phyloP scores from a whole-genome alignment of 2,797 vertebrate genomes.

The Crossoptilon crossoptilon region DNA sequence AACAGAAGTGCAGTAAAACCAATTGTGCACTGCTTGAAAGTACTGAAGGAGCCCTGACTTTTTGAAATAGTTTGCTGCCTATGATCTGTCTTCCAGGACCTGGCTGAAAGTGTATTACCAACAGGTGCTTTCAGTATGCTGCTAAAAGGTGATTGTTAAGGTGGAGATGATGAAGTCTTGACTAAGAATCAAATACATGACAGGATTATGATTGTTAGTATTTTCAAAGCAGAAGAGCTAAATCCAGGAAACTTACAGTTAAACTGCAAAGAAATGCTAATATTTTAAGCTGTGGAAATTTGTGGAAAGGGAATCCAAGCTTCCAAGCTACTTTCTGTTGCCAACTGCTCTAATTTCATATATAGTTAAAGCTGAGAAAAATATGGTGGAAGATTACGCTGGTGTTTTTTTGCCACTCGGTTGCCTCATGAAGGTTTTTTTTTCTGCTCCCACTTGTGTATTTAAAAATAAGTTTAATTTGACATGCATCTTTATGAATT shows the following conservation, averaged over 20 bases:
- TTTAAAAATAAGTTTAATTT: not conserved
- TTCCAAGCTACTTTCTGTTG: constrained; percentile 24
- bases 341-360: constrained; percentile 17
- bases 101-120: not conserved
- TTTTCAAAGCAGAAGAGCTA: constrained; percentile 9
- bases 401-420: not conserved
- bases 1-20: not conserved
- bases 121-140: not conserved
- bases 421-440: not conserved
- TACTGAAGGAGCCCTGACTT: not conserved
- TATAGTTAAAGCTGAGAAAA: constrained; percentile 14
- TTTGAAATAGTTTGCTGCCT: not conserved
- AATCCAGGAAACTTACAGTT: constrained; percentile 14
- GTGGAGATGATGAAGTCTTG: not conserved
- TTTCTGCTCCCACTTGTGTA: not conserved
- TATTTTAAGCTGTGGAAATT: constrained; percentile 45
- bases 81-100: not conserved
- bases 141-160: not conserved
- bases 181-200: not conserved
- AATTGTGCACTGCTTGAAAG: not conserved
- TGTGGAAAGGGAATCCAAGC: constrained; percentile 17
- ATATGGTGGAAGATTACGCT: not conserved
- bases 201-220: not conserved
- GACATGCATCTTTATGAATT: not conserved
- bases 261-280: constrained; percentile 7